Base-by-base conservation (phyloP, 2,888 invertebrate species). In the Cheilosia variabilis region DNA sequence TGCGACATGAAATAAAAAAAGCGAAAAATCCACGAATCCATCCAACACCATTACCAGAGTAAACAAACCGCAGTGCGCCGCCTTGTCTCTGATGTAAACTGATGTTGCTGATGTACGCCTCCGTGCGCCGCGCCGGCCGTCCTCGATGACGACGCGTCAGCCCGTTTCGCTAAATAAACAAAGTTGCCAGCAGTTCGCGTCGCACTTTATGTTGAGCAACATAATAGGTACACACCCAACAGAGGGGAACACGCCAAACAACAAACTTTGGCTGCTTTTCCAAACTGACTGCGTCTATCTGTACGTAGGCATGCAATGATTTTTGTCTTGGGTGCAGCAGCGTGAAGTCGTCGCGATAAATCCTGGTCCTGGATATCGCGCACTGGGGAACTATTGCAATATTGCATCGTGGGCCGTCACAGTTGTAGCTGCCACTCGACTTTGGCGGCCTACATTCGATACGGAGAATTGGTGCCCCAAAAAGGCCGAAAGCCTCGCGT, bases 111-210 rank as follows among this genome's bases (percentile, higher is more conserved):
- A 27, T 37, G 41, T 27, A 66, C 52, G 66, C 47, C 68, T 58
- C 52, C 60, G 43, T 34, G 15, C 45, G 17, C 45, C 37, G 37
- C 31, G 37, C 37, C 37, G 41, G 37, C 37, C 37, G 41, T 41
- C 2, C 19, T n/a, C 45, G 17, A 47, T 47, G 50, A 50, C 34
- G 63, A 34, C 31, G 24, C 62, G 31, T 55, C 41, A 76, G 60
- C 58, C 10, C 58, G 58, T 73, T 80, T 76, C 58, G 71, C 76
- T 66, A 82, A 66, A 65, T 71, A 82, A 82, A 82, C 71, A 82
- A 77, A 71, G 82, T 82, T 82, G 82, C 82, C 53, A 52, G 66
- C 47, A 31, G 6, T 5, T 47, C 24, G 55, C 55, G 58, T 47
- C 37, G 43, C 27, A 58, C 53, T 37, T 55, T 41, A 71, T 58